Conservation (phyloP, 2,113 vertebrate species). For the Leucosticte australis region DNA sequence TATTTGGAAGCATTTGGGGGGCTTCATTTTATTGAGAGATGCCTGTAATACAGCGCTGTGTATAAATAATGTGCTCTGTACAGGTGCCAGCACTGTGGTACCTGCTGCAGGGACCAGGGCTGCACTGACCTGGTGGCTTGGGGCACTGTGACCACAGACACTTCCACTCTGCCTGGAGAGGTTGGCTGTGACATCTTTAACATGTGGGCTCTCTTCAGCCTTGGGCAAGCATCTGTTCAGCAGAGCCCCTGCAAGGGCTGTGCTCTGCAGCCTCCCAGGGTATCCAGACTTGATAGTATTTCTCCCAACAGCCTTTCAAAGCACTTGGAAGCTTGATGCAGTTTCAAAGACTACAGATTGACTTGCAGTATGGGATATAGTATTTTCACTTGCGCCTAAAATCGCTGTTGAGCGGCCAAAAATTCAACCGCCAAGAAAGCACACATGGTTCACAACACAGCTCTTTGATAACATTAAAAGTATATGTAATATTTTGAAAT, state of each 20-base stretch:
- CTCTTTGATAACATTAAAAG: constrained; percentile 74
- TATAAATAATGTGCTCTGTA: not conserved
- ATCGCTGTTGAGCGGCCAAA: constrained; percentile 48
- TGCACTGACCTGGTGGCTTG: fast-evolving
- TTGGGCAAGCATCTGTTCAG: not conserved
- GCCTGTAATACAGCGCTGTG: too few species aligned
- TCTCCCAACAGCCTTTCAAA: constrained; percentile 12
- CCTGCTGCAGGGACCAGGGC: not conserved
- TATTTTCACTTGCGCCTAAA: constrained; percentile 59
- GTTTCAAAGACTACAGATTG: constrained; percentile 40
- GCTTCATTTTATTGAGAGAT: not conserved
- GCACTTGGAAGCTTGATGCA: not conserved
- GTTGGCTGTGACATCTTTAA: fast-evolving
- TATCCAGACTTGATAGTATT: not conserved
- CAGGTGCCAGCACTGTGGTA: not conserved
- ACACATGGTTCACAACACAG: constrained; percentile 74
- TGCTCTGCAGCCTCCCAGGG: not conserved
- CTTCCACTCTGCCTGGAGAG: not conserved
- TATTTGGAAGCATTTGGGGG: not conserved
- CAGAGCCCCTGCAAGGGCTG: not conserved
- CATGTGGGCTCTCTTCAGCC: not conserved
- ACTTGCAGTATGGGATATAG: constrained; percentile 52
- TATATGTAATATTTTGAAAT: constrained; percentile 85
- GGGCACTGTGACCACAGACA: not conserved
- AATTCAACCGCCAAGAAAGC: constrained; percentile 68